Conservation (phyloP, 2,888 invertebrate genomes). For the Cataglyphis cursor region DNA sequence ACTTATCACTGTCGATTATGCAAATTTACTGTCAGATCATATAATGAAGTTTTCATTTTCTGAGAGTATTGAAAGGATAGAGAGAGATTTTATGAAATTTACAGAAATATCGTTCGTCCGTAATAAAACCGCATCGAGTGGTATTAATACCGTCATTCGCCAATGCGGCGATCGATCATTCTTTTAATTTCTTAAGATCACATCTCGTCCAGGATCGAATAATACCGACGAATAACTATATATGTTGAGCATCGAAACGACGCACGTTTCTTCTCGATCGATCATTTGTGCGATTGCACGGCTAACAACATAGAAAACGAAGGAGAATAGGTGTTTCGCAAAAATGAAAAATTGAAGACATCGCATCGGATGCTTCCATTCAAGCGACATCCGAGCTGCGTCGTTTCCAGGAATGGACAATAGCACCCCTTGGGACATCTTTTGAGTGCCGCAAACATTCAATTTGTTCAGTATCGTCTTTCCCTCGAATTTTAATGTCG, state of each 20-base stretch:
- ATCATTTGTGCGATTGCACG: constrained; percentile 48
- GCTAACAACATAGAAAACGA: constrained; percentile 44
- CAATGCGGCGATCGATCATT: constrained; percentile 39
- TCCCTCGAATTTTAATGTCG: constrained; percentile 80
- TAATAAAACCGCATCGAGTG: constrained; percentile 27
- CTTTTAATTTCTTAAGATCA: constrained; percentile 47
- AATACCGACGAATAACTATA: constrained; percentile 35
- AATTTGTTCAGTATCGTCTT: constrained; percentile 83
- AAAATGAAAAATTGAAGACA: constrained; percentile 49
- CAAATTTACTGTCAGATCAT: constrained; percentile 24
- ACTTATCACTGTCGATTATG: constrained; percentile 2
- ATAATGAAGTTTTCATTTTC: constrained; percentile 32
- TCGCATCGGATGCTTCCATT: constrained; percentile 25
- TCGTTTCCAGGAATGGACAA: constrained; percentile 50
- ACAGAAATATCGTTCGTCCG: not conserved
- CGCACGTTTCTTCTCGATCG: constrained; percentile 47
- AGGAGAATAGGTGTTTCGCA: constrained; percentile 17
- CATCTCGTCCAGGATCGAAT: constrained; percentile 16
- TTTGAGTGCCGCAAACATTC: constrained; percentile 79
- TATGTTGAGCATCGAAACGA: constrained; percentile 14
- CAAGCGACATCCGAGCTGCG: constrained; percentile 63
- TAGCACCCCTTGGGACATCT: constrained; percentile 52
- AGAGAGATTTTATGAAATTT: not conserved
- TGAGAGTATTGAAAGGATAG: not conserved
- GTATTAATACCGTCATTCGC: constrained; percentile 31